Base-by-base conservation (phyloP, 1,140 invertebrate genomes). In the Ceratoteleas bidentatus region DNA sequence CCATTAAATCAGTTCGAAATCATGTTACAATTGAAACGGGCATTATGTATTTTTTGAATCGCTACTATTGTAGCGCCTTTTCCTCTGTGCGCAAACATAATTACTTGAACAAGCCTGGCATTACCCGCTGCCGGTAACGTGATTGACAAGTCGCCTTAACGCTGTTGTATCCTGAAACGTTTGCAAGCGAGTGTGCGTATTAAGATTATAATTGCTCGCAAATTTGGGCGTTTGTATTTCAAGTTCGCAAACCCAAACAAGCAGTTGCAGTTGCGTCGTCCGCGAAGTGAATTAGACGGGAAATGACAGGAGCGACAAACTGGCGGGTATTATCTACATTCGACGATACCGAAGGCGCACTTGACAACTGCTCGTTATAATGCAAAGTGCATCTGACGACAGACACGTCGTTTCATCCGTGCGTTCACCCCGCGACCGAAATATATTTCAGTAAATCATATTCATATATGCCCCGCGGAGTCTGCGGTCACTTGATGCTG, bases 341-440 rank as follows among this genome's bases (percentile, higher is more conserved):
- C 85, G 84, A 87, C 83, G 84, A 81, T 86, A 77, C 81, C 68
- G 78, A 86, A 83, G 85, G 76, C 84, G 79, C 81, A 87, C 85
- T 86, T 84, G 84, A 86, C 85, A 83, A 83, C 84, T 74, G 81
- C 85, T 89, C 87, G 87, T 89, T 89, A 88, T 84, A 85, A 90
- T 89, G 86, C 88, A 83, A 84, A 83, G 69, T 88, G 87, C 87
- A 89, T 88, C 83, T 78, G 78, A 82, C 79, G 79, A 83, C 84
- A 70, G 81, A 87, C 84, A 83, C 78, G 83, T 74, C 60, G 70
- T 83, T 84, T 75, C 84, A 85, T 72, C 76, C 79, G 88, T 86
- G 85, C 88, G 81, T 89, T 89, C 88, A 89, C 88, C 88, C 77
- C 86, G 76, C 53, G 69, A 62, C 82, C 74, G 66, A 87, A 86